Evolutionary conservation across 2,888 invertebrate species (phyloP), one percentile per base, ranked within the genome.

Genomic region (Mongoloraphidia duomilia): DNA sequence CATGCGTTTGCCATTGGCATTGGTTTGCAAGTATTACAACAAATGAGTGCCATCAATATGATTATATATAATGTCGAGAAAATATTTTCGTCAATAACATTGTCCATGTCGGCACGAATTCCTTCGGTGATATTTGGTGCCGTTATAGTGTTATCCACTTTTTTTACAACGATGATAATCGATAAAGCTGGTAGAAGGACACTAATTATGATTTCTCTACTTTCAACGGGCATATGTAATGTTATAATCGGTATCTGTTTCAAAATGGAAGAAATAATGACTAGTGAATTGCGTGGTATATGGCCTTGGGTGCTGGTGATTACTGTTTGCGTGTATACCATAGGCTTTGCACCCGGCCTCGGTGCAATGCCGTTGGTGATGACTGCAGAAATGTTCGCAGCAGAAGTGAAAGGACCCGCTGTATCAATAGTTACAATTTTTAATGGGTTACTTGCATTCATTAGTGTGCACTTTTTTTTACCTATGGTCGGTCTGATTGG

Each of bases 181-280:
- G 92, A 92, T 53, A 76, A 75, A 48, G 81, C 82, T 8, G 92
- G 92, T 0, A 72, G 92, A 49, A 77, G 82, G 54, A 73, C 83
- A 1, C 69, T 92, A 0, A 69, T 91, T 8, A 71, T 89, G 33
- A 72, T 84, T 50, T 88, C 88, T 39, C 79, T 84, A 41, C 60
- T 75, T 13, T 69, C 80, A 26, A 84, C 85, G 81, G 75, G 77
- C 0, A 52, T 78, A 1, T 81, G 82, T 56, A 64, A 87, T 48
- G 67, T 80, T 43, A 67, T 79, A 26, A 66, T 87, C 9, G 85
- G 86, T 3, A 64, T 76, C 12, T 84, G 80, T 64, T 88, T 86
- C 64, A 74, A 78, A 55, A 59, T 84, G 50, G 73, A 80, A 59
- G 65, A 66, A 0, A 63, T 61, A 13, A 65, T 65, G 2, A 63